These are phyloP conservation scores for Hylomyscus alleni DNA, from an alignment of 2,797 vertebrate genomes.

Conservation along the genomic window DNA sequence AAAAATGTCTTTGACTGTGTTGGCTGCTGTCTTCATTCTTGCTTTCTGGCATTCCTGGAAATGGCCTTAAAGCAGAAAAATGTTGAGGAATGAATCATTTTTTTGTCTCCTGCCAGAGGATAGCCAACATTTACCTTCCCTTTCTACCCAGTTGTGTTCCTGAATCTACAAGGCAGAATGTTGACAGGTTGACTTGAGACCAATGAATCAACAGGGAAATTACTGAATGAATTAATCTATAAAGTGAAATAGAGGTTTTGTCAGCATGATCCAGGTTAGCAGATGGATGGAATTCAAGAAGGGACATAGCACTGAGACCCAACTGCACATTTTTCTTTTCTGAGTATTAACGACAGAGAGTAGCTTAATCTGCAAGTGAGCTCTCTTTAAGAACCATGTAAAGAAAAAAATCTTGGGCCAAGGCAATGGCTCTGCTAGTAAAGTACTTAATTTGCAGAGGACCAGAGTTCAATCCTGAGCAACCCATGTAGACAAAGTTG, in stretches of 20 bases:
- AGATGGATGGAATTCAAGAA: constrained; percentile 39
- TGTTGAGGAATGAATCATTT: constrained; percentile 11
- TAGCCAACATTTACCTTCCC: constrained; percentile 1
- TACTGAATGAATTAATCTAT: constrained; percentile 57
- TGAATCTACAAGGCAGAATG: not conserved
- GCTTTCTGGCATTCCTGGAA: constrained; percentile 33
- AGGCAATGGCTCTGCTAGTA: not conserved
- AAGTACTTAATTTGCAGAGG: not conserved
- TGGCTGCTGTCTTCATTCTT: not conserved
- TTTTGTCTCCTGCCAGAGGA: not conserved
- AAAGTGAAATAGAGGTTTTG: constrained; percentile 55
- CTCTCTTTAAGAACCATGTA: not conserved
- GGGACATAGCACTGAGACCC: not conserved
- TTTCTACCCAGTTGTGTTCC: not conserved
- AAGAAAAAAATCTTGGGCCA: not conserved
- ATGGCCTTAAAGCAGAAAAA: constrained; percentile 44
- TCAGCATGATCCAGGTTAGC: constrained; percentile 34
- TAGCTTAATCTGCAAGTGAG: not conserved
- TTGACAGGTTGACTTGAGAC: constrained; percentile 60
- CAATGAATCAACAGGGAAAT: constrained; percentile 51
- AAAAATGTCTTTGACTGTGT: not conserved
- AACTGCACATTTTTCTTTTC: constrained; percentile 48
- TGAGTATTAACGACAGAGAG: constrained; percentile 54
- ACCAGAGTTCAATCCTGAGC: not conserved
- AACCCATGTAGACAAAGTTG: not conserved